Base-by-base conservation (phyloP, 2,797 vertebrate species). In the Diplodus puntazzo region DNA sequence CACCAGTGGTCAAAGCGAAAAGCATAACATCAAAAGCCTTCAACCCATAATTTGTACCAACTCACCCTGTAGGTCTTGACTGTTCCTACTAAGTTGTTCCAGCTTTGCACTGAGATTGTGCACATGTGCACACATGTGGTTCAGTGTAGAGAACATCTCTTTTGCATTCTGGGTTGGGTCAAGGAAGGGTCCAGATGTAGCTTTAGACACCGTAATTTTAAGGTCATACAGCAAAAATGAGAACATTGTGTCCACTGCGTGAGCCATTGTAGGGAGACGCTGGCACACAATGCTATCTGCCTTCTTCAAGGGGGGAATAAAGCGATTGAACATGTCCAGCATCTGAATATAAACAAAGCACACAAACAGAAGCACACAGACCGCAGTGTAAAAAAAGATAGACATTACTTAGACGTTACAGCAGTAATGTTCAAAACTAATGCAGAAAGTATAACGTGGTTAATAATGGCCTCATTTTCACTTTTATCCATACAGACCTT, bases 141-240 rank as follows among this genome's bases (percentile, higher is more conserved):
- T 84, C 12, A 97, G 93, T 68, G 90, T 83, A 7, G 86, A 72
- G 17, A 92, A 87, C 61, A 94, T 94, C 25, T 90, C 91, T 1
- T 78, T 78, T 39, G 92, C 82, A n/a, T 94, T 92, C 85, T 97
- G 95, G 0, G 65, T 25, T 1, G 96, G 95, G 75, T 97, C 96
- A 39, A 95, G 83, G 87, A 94, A 97, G 10, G 81, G 84, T 21
- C 90, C 94, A 2, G 94, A 90, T 18, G 93, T 89, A 46, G 91
- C 92, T 50, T 49, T 74, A 4, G 61, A 79, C 13, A 94, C 43
- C 13, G 93, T 52, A 21, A 71, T 72, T 63, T 94, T 90, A 46
- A 97, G 87, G 50, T 96, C 92, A 1, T 34, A 63, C 50, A 84
- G 1, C 2, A 94, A 77, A 39, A 86, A 79, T 2, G 82, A 86